Conservation (phyloP, 2,888 invertebrate species). For the Incurvaria masculella region DNA sequence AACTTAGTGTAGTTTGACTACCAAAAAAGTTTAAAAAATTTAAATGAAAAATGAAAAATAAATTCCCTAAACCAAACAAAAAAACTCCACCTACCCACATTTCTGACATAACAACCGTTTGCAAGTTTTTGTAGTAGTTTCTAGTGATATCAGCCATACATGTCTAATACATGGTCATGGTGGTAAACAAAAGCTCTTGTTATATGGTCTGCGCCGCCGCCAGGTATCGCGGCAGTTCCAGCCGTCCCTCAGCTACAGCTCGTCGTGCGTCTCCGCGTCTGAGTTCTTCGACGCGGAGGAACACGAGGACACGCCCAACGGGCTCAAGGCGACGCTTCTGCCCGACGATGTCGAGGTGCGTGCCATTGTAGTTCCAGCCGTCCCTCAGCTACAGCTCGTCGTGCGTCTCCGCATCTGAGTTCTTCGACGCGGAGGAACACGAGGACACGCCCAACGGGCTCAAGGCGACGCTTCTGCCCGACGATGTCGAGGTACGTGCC, state of each 20-base stretch:
- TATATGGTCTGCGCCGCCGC: neutral
- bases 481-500: constrained; percentile 29
- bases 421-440: constrained; percentile 76
- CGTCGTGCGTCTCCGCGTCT: constrained; percentile 70
- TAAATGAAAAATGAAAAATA: no score
- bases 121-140: no score
- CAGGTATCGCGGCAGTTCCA: constrained; percentile 55
- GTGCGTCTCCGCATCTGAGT: constrained; percentile 72
- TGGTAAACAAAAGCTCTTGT: no score
- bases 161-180: no score
- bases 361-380: constrained; percentile 54
- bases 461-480: constrained; percentile 25
- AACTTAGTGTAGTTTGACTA: no score
- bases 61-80: no score
- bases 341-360: constrained; percentile 33
- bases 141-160: no score
- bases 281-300: constrained; percentile 84
- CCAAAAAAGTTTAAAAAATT: no score
- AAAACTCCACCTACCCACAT: no score
- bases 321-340: constrained; percentile 23
- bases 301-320: constrained; percentile 35
- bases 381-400: constrained; percentile 75
- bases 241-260: constrained; percentile 70
- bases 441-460: constrained; percentile 33
- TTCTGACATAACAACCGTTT: no score